Evolutionary conservation across 2,888 invertebrate genomes (phyloP), one percentile per base, ranked within the genome.

Genomic region (Cremastinae sp.): DNA sequence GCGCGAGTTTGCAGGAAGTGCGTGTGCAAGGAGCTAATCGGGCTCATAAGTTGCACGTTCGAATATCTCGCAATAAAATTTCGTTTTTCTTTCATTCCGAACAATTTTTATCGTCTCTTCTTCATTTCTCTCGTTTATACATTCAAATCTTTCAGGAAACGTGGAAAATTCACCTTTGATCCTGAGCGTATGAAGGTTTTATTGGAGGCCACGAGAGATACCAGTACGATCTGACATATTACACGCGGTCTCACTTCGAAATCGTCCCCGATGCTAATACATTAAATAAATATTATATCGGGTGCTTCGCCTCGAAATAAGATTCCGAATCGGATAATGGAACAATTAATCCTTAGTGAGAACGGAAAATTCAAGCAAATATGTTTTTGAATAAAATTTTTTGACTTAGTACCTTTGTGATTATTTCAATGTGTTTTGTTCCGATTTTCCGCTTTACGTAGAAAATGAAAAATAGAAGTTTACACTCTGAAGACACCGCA

Each of bases 91-190:
- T 12, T 39, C 49, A 39, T 12, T 59, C 59, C 43, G 22, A 12
- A 4, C 14, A 18, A 8, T 49, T 18, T 49, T 20, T 43, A 61
- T 37, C 39, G 61, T 56, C 49, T 61, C 55, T 22, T 28, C 47
- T 10, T 56, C 45, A 12, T 12, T 18, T 49, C 55, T 39, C 20
- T 53, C 43, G 35, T 43, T 8, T 35, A 45, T 53, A 39, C 8
- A 18, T 14, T 41, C 39, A 20, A 69, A 51, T 59, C 51, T 49
- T 59, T 49, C 68, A 68, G 74, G 74, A 74, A 74, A 66, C 47
- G 74, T 55, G 61, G 68, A 68, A 68, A 74, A 62, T 68, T 68
- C 66, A 74, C 74, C 74, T 74, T 41, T 74, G 74, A 68, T 55
- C 74, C 68, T 28, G 74, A 55, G 66, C 55, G 43, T 45, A 39